Base-by-base conservation (phyloP, 1,140 invertebrate genomes). In the Anoplophora glabripennis region DNA sequence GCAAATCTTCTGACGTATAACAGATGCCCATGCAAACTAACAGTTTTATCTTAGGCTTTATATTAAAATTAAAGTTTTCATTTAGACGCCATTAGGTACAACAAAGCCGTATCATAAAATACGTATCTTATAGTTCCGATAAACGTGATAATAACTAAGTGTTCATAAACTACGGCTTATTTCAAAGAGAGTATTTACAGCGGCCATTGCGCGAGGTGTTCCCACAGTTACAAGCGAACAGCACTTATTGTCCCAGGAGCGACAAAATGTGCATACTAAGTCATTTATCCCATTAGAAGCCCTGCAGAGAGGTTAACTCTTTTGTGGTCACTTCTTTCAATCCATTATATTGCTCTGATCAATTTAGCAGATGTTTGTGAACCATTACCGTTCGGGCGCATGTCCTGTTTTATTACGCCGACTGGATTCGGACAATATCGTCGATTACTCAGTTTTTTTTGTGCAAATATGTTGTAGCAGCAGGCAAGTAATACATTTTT, bases 261-360 rank as follows among this genome's bases (percentile, higher is more conserved):
- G 28, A 46, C 17, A 15, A n/a, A 28, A 5, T 21, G 44, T 46
- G 44, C 28, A 8, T 46, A 46, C 12, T 17, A 17, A 46, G 12
- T 28, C 44, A 18, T 11, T n/a, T 46, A 46, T 28, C 41, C 41
- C 17, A 46, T 46, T n/a, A 46, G 44, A 46, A 46, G 28, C 15
- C 44, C 8, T 11, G 28, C 15, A 46, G 15, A 46, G 15, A 46
- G 15, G 44, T 46, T 46, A 46, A 46, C n/a, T 46, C 44, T 46
- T 46, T 46, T 46, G 44, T 46, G 44, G 44, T 46, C 44, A 17
- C 44, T 46, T 46, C 28, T 21, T 46, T 28, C 28, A 46, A 46
- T 46, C 28, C 28, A 28, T 46, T 28, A 10, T 11, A 46, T 46
- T 46, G 28, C 28, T 28, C 18, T 46, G 28, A 46, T 46, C 5